These are phyloP conservation scores for Tachina grossa DNA, from an alignment of 2,888 invertebrate genomes.

Conservation along the genomic window DNA sequence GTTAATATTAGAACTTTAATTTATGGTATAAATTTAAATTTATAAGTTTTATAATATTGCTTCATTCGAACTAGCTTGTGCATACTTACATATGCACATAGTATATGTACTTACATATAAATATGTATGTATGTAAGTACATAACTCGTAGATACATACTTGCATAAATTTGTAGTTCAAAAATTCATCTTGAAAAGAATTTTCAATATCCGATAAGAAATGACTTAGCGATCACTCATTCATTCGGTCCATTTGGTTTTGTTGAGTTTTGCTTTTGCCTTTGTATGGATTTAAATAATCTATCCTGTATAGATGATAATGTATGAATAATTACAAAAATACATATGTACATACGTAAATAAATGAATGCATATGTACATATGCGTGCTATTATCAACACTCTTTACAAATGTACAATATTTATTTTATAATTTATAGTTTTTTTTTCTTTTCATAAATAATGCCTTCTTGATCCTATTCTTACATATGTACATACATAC, in stretches of 20 bases:
- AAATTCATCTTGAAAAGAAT: neutral
- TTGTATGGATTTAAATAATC: slow-evolving; percentile 11
- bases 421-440: slow-evolving; percentile 33
- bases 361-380: neutral
- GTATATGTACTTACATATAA: no score
- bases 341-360: no score
- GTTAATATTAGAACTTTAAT: no score
- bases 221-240: slow-evolving; percentile 8
- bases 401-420: neutral
- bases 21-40: no score
- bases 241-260: slow-evolving; percentile 15
- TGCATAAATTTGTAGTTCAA: neutral
- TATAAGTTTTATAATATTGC: no score
- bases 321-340: no score
- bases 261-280: slow-evolving; percentile 4
- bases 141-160: neutral
- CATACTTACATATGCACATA: no score
- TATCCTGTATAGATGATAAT: slow-evolving; percentile 1
- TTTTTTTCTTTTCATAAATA: slow-evolving; percentile 24
- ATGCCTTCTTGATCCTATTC: neutral
- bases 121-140: neutral
- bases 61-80: neutral
- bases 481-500: neutral
- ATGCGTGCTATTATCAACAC: slow-evolving; percentile 16
- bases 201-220: slow-evolving; percentile 12